A percentile compares a stretch with the other conserved stretches of the same genome.
These are phyloP conservation scores for Amphipyra berbera DNA, from an alignment of 2,888 invertebrate species.

Conservation along the genomic window DNA sequence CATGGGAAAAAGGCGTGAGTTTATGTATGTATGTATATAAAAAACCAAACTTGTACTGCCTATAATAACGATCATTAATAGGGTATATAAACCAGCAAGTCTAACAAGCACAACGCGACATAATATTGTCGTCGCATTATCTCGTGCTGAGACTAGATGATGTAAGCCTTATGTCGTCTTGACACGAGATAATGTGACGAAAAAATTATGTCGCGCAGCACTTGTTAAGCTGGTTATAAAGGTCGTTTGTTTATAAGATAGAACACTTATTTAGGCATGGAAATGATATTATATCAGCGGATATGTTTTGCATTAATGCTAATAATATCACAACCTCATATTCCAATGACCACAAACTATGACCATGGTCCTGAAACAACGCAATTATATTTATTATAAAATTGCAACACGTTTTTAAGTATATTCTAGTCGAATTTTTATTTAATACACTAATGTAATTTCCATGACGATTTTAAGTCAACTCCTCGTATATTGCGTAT, in stretches of 20 bases:
- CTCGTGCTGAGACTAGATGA: no score
- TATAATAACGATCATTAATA: no score
- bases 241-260: background rate
- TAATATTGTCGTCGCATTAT: no score
- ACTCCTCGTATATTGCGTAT: constrained; percentile 14
- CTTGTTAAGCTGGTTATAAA: background rate
- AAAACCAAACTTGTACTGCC: no score
- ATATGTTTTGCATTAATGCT: constrained; percentile 27
- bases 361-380: constrained; percentile 28
- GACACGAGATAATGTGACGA: no score
- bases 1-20: no score
- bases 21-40: no score
- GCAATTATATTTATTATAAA: constrained; percentile 16
- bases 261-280: constrained; percentile 4
- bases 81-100: no score
- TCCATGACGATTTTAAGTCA: constrained; percentile 38
- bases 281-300: constrained; percentile 16
- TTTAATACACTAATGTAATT: constrained; percentile 16
- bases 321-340: background rate
- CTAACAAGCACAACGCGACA: no score
- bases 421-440: constrained; percentile 21
- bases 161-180: no score
- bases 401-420: constrained; percentile 33
- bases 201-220: no score
- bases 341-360: constrained; percentile 35